These are phyloP conservation scores for Rhinatrema bivittatum DNA, from an alignment of 2,797 vertebrate genomes.

Conservation along the genomic window DNA sequence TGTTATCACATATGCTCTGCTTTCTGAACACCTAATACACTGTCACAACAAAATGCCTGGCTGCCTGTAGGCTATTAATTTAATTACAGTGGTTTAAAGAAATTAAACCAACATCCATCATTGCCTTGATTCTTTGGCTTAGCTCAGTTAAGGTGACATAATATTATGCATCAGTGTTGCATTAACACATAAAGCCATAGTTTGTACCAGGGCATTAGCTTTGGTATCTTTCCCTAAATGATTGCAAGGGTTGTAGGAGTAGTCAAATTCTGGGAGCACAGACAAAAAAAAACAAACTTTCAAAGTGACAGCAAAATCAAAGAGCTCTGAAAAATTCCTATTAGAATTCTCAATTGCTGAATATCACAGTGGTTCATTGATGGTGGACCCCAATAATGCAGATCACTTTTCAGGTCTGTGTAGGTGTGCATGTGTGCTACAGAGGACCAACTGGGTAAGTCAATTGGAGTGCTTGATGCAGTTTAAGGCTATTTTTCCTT, in stretches of 20 bases:
- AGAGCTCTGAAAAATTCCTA: too few species aligned
- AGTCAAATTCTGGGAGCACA: too few species aligned
- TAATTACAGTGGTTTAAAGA: neutral
- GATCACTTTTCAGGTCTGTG: constrained; percentile 3
- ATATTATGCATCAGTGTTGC: neutral
- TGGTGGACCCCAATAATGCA: neutral
- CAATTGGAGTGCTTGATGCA: neutral
- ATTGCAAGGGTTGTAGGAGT: too few species aligned
- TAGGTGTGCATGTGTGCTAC: too few species aligned
- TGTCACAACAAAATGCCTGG: neutral
- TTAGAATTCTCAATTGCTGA: too few species aligned
- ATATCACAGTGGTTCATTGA: too few species aligned
- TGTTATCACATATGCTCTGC: neutral
- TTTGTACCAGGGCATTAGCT: too few species aligned
- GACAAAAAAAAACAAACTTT: too few species aligned
- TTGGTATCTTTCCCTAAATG: too few species aligned
- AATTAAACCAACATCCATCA: neutral
- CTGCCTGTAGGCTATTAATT: neutral
- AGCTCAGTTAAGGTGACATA: neutral
- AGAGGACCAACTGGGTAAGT: too few species aligned
- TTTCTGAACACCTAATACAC: neutral
- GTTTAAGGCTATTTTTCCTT: neutral
- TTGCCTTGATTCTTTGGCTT: neutral
- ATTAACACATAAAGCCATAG: neutral
- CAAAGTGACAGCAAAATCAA: too few species aligned